Base-by-base conservation (phyloP, 2,888 invertebrate species). In the Chalcosyrphus nemorum region DNA sequence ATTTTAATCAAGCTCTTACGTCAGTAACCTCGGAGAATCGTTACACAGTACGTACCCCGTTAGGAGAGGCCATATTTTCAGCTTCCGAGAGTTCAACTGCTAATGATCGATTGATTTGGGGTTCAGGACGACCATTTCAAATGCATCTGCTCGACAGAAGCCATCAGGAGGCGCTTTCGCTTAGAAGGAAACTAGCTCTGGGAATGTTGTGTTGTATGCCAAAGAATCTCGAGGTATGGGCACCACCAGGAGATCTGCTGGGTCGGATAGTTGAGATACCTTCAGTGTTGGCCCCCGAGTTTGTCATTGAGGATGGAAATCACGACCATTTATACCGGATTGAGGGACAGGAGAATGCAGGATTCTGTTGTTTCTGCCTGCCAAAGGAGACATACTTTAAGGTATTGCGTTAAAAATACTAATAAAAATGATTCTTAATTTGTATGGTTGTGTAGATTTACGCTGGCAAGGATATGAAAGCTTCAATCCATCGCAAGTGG, bases 141-240 rank as follows among this genome's bases (percentile, higher is more conserved):
- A 95, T 98, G 93, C 95, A 94, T 88, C 92, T 98, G 0, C 93
- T 95, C 82, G 98, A 98, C 91, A 95, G 94, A 89, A 94, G 95
- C n/a, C 94, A 96, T 85, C 95, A 96, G 88, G 96, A 96, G 90
- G 96, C 97, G 0, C 93, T 98, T 89, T 93, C 95, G 76, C 92
- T 98, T 50, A 91, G 93, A 80, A 93, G 97, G 86, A 93, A 95
- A 50, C 92, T 96, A 0, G 94, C 96, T 0, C 94, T 95, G 63
- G 94, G 95, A 0, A 93, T 93, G 0, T 95, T 95, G 86, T 94
- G 94, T 87, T 95, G 95, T 88, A 95, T 95, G 80, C 90, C 91
- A 13, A 90, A 94, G 93, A 93, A 93, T 88, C 92, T 96, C 90
- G 94, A 95, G 90, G 95, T 96, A n/a, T 94, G 94, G 91, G 93